Evolutionary conservation across 2,113 vertebrate genomes (phyloP).

Genomic region (Calypte anna): DNA sequence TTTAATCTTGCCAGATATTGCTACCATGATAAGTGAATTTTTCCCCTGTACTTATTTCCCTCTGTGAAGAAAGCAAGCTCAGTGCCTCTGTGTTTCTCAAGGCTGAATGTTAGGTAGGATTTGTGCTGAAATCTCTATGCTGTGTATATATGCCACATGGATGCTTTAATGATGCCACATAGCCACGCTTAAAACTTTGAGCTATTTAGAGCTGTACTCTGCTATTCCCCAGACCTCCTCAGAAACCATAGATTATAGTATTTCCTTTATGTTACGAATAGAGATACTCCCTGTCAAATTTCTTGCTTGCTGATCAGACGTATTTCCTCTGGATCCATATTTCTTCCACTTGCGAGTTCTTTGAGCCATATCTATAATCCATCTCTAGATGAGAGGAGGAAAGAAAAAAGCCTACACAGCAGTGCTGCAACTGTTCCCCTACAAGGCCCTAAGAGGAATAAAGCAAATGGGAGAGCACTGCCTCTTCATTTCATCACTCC

Average conservation of each 20-base stretch:
- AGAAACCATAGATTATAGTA: neutral
- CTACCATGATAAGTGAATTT: neutral
- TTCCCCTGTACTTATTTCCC: neutral
- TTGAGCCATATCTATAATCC: neutral
- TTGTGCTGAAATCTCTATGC: neutral
- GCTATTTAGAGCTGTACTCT: neutral
- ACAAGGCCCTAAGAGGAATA: neutral
- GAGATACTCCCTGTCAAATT: neutral
- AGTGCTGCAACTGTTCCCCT: neutral
- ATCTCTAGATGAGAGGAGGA: neutral
- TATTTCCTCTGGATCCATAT: neutral
- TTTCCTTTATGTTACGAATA: neutral
- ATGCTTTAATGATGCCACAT: neutral
- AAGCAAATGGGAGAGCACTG: neutral
- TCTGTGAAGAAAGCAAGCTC: neutral
- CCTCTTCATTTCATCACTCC: neutral
- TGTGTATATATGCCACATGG: neutral
- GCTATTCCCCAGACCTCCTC: neutral
- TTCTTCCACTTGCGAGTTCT: neutral
- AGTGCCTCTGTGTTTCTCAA: neutral
- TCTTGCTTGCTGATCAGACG: neutral
- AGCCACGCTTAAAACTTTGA: neutral
- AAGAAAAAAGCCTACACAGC: neutral
- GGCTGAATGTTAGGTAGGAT: neutral
- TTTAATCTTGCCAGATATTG: slow-evolving; percentile 13